These are phyloP conservation scores for Automeris io DNA, from an alignment of 2,888 invertebrate genomes.

Conservation along the genomic window DNA sequence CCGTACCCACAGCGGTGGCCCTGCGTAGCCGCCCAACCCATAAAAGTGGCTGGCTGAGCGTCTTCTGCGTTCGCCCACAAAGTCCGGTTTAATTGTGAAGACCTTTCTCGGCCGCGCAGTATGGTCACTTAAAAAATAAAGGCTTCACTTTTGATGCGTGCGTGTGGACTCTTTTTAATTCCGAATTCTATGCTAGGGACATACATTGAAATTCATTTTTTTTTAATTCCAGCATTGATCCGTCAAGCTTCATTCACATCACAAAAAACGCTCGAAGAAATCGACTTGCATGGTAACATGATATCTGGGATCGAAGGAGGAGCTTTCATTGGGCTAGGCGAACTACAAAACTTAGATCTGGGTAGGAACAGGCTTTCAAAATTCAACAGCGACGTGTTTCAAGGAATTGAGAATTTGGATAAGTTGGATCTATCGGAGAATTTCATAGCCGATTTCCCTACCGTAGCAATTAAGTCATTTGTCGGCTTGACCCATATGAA, in stretches of 20 bases:
- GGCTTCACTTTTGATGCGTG: no score
- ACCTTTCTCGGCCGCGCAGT: no score
- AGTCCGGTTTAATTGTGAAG: no score
- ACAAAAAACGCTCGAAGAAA: slow-evolving; percentile 82
- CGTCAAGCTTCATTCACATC: slow-evolving; percentile 82
- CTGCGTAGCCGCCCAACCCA: no score
- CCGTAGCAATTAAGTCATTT: slow-evolving; percentile 84
- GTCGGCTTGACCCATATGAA: slow-evolving; percentile 83
- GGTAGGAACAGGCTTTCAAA: slow-evolving; percentile 87
- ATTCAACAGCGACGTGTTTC: slow-evolving; percentile 90
- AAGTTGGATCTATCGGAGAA: slow-evolving; percentile 91
- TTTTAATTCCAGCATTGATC: slow-evolving; percentile 77
- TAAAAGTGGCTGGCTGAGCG: no score
- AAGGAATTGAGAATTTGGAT: slow-evolving; percentile 85
- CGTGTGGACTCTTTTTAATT: no score
- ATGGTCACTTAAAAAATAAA: no score
- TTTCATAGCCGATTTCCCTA: slow-evolving; percentile 89
- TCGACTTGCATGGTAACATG: slow-evolving; percentile 88
- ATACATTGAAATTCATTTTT: neutral
- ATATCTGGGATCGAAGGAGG: slow-evolving; percentile 86
- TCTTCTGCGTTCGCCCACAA: no score
- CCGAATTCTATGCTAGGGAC: no score
- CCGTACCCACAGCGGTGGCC: no score
- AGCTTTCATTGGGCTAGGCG: slow-evolving; percentile 82
- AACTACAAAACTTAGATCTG: slow-evolving; percentile 82